Evolutionary conservation across 2,888 invertebrate genomes (phyloP), one percentile per base, ranked within the genome.

Genomic region (Hypsopygia costalis): DNA sequence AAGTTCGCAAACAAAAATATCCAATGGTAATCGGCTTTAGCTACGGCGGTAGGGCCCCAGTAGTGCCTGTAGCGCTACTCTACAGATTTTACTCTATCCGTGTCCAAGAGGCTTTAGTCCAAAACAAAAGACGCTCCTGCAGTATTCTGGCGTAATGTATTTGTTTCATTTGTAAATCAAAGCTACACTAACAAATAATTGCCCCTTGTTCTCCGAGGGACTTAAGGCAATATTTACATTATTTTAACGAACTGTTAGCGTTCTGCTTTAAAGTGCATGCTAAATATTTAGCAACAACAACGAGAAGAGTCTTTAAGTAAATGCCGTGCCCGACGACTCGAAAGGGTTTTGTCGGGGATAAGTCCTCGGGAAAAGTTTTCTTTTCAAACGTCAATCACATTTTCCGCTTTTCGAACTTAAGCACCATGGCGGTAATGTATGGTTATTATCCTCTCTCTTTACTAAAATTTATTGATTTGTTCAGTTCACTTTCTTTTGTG

Each of bases 201-300:
- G 44, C 43, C 47, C 40, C 51, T 57, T 46, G 51, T 52, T 52
- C 44, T 42, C 40, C 49, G 37, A 52, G 44, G 47, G 48, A 50
- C 52, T 57, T 47, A 49, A 46, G 51, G 44, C 44, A 58, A 58
- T 61, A 58, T 66, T 66, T 56, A 51, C 57, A 59, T 58, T 58
- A 58, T 57, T 62, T 58, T 60, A 62, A 60, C 55, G 54, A 62
- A 58, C 54, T 52, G 55, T 59, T 52, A 45, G 55, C 52, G 52
- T 55, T 62, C 51, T 54, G 51, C 52, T 54, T 58, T 52, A 54
- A 58, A 60, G 54, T 56, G 50, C 53, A 62, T 54, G 49, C 50
- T 57, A 54, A 60, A 61, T 64, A 62, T 61, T 64, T 52, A 51
- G 55, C 50, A 46, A 49, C 52, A 51, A 44, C 52, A 49, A 51